Evolutionary conservation across 1,140 invertebrate species (phyloP), one percentile per base, ranked within the genome.

Genomic region (Leguminivora glycinivorella): DNA sequence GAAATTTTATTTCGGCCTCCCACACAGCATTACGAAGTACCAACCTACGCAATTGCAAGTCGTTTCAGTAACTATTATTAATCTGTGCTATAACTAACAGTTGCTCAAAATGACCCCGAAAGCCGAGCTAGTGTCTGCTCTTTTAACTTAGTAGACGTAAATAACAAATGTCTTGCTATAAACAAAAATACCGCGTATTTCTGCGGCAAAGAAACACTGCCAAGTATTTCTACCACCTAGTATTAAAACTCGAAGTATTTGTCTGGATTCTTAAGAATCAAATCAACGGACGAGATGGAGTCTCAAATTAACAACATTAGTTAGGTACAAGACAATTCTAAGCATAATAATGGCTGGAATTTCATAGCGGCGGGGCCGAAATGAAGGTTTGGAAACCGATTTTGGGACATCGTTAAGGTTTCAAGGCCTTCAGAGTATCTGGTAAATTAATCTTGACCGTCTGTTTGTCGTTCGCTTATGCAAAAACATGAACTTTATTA

Each of bases 361-460:
- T 63, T 63, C n/a, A 63, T 19, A 34, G 58, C 56, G 56, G 10
- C 58, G 25, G 12, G 47, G 47, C 19, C 19, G 58, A 63, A 63
- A 63, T 63, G 25, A 29, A 63, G 58, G 58, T 26, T 63, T 9
- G 25, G 58, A 63, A 58, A 31, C 58, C 58, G 25, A 63, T 31
- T 63, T 63, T 63, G 25, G 14, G 10, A 29, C 58, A 29, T 63
- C 58, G n/a, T 63, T 63, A 63, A 63, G 58, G 29, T 31, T 63
- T 63, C 58, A 29, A 29, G 58, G 26, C 26, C 24, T 58, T 63
- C 9, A 63, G 26, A 22, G 58, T 63, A 63, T 63, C 26, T 63
- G 58, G 58, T 17, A 29, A 29, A 63, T 63, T 14, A 63, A 63
- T 63, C 58, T 31, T 26, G 58, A n/a, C 58, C n/a, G 58, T 63